Evolutionary conservation across 2,888 invertebrate species (phyloP).

Genomic region (Temnothorax rugatulus): DNA sequence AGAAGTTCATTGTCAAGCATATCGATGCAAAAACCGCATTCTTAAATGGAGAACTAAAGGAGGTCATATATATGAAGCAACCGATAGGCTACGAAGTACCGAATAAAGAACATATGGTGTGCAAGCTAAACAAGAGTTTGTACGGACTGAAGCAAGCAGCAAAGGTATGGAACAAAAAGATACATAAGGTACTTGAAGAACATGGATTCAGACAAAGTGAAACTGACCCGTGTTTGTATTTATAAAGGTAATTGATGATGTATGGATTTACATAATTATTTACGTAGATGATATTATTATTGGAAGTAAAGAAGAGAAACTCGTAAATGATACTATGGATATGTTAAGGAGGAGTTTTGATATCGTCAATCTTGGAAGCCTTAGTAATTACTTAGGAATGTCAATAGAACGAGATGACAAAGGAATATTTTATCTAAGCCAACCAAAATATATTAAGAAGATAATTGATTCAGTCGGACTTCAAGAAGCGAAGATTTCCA

Average conservation of each 20-base stretch:
- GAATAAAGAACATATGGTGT: not conserved
- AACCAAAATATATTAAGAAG: not conserved
- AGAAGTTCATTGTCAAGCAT: not conserved
- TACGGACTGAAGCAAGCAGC: not conserved
- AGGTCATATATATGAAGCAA: not conserved
- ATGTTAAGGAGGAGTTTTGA: not conserved
- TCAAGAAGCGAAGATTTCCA: not conserved
- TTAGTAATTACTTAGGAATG: not conserved
- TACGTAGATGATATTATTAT: slow-evolving; percentile 2
- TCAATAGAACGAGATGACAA: not conserved
- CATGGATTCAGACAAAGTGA: not conserved
- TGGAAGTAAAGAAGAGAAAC: not conserved
- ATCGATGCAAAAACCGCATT: not conserved
- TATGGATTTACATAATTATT: not conserved
- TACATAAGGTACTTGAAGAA: not conserved
- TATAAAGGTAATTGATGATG: not conserved
- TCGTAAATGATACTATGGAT: not conserved
- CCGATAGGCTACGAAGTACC: not conserved
- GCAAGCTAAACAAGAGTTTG: not conserved
- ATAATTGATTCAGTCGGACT: not conserved
- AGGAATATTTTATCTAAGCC: not conserved
- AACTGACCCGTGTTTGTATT: not conserved
- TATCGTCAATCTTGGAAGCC: not conserved
- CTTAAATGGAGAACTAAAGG: not conserved
- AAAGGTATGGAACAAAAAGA: not conserved